Evolutionary conservation across 2,797 vertebrate genomes (phyloP).

Genomic region (Sardinella longiceps): DNA sequence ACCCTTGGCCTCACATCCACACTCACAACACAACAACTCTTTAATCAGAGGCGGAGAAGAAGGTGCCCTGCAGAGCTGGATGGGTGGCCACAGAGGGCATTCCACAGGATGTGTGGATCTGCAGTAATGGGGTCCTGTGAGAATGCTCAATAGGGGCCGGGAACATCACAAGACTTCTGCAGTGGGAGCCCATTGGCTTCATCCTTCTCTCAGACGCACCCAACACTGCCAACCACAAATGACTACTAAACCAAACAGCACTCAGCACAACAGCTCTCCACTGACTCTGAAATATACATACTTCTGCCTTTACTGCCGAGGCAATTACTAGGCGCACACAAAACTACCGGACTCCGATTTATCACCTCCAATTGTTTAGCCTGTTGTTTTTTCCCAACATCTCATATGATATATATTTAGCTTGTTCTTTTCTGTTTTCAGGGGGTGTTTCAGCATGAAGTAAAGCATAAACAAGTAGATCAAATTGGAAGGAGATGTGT

Average conservation of each 20-base stretch:
- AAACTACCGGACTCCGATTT: background rate
- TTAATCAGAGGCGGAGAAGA: background rate
- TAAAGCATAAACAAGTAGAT: background rate
- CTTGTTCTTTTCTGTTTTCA: background rate
- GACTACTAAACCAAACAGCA: background rate
- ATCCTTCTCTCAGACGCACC: background rate
- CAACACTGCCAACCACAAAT: background rate
- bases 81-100: background rate
- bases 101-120: background rate
- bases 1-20: background rate
- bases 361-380: background rate
- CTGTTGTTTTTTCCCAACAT: background rate
- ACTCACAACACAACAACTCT: background rate
- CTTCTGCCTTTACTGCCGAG: too few species aligned
- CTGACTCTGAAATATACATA: background rate
- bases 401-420: too few species aligned
- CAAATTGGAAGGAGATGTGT: background rate
- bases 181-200: background rate
- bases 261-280: background rate
- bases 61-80: background rate
- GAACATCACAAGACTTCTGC: background rate
- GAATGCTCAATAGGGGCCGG: background rate
- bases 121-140: background rate
- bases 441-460: background rate
- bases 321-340: background rate